A percentile compares a stretch with the other conserved stretches of the same genome.
phyloP scores from a whole-genome alignment of 1,140 invertebrate genomes.

The Monomorium pharaonis region DNA sequence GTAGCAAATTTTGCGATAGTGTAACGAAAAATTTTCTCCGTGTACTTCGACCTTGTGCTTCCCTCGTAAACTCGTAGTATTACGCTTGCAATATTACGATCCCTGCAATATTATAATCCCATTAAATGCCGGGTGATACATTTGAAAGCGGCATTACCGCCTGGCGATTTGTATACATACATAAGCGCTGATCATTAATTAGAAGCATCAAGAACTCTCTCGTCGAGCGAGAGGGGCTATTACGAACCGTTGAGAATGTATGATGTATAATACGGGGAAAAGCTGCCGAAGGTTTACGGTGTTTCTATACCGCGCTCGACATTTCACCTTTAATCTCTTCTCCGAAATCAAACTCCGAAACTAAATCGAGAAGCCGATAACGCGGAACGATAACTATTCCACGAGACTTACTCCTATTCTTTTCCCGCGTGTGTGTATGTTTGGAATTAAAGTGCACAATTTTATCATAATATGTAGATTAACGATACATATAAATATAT shows the following conservation, averaged over 20 bases:
- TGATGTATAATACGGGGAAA: background rate
- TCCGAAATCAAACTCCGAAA: too few species aligned
- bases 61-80: background rate
- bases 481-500: background rate
- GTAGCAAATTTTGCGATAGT: too few species aligned
- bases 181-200: slow-evolving; percentile 32
- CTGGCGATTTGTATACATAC: slow-evolving; percentile 2
- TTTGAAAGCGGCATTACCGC: background rate
- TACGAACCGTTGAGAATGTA: background rate
- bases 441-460: background rate
- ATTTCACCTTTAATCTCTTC: background rate
- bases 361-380: background rate
- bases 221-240: background rate
- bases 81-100: background rate
- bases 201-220: background rate
- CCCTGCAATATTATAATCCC: background rate
- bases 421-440: too few species aligned
- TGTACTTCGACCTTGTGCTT: background rate
- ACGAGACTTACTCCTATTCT: background rate
- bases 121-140: background rate
- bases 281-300: background rate
- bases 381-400: background rate
- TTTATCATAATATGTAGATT: background rate
- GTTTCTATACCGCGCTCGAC: background rate
- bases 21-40: background rate